phyloP scores from a whole-genome alignment of 2,113 vertebrate species.

The Strigops habroptila region DNA sequence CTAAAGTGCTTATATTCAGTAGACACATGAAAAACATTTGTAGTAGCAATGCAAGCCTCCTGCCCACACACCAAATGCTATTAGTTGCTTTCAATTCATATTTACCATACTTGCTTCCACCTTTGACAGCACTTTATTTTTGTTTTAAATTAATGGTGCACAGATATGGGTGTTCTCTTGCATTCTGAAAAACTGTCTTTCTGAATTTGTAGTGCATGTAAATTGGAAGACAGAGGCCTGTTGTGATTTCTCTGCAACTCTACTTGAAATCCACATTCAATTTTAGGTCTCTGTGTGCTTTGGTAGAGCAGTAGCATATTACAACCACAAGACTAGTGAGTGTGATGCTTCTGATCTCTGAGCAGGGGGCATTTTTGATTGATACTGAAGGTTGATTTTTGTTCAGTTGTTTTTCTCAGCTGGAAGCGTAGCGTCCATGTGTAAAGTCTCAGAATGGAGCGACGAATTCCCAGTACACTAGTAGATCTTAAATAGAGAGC shows the following conservation, averaged over 20 bases:
- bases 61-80: neutral
- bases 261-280: neutral
- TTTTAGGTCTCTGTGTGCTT: neutral
- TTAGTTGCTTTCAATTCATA: neutral
- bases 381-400: neutral
- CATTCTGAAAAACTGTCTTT: neutral
- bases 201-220: neutral
- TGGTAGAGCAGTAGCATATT: neutral
- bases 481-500: neutral
- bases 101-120: neutral
- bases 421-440: rapidly evolving
- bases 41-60: neutral
- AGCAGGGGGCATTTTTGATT: neutral
- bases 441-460: neutral
- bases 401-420: neutral
- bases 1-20: neutral
- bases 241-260: neutral
- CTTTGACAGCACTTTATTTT: neutral
- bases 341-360: neutral
- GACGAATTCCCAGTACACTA: neutral
- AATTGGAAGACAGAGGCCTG: neutral
- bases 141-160: neutral
- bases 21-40: neutral
- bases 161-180: neutral
- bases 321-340: neutral